Conservation (phyloP, 2,113 vertebrate genomes). For the Eonycteris spelaea region DNA sequence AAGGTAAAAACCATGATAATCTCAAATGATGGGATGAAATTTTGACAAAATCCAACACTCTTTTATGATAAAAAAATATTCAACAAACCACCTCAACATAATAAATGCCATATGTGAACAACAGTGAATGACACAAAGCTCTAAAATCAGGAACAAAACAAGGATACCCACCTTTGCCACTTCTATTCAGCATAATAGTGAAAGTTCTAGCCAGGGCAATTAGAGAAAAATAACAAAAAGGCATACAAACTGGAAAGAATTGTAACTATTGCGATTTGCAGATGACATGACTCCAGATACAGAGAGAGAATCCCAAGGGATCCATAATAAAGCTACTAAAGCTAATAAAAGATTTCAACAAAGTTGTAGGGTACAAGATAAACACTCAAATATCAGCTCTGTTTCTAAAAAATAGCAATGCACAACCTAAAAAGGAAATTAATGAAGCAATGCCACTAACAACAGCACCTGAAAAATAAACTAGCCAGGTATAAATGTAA, state of each 20-base stretch:
- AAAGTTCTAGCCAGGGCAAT: not conserved
- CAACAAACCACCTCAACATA: not conserved
- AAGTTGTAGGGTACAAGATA: not conserved
- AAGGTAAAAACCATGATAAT: not conserved
- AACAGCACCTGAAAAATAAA: not conserved
- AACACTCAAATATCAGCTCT: not conserved
- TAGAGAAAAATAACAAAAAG: not conserved
- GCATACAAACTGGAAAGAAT: not conserved
- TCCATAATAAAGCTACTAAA: not conserved
- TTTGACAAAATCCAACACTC: not conserved
- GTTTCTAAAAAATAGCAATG: not conserved
- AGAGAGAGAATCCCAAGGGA: not conserved
- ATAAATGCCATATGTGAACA: not conserved
- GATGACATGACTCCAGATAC: not conserved
- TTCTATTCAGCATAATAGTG: not conserved
- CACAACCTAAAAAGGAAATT: not conserved
- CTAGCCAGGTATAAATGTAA: not conserved
- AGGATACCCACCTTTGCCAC: not conserved
- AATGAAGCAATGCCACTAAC: not conserved
- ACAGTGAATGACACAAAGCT: not conserved
- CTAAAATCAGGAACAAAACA: not conserved
- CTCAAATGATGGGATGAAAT: not conserved
- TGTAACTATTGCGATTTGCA: not conserved
- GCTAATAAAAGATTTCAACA: not conserved
- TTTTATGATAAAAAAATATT: not conserved